phyloP scores from a whole-genome alignment of 2,113 vertebrate genomes.

The Mormyrus lacerda region DNA sequence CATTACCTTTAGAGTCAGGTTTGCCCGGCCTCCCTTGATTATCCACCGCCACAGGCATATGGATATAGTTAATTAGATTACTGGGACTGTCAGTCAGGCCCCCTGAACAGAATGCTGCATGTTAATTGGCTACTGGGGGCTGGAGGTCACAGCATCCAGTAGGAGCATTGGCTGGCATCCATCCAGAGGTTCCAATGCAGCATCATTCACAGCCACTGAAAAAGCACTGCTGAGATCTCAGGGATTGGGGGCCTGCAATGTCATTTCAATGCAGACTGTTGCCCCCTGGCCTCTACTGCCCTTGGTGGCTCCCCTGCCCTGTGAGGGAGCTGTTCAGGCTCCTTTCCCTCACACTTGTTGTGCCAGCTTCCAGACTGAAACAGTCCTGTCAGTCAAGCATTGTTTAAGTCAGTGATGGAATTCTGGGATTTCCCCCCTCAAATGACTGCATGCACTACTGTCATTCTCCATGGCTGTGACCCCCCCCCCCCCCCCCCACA shows the following conservation, averaged over 20 bases:
- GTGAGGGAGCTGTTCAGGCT: background rate
- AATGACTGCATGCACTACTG: background rate
- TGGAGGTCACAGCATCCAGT: slow-evolving; percentile 8
- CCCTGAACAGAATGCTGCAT: background rate
- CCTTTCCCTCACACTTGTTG: background rate
- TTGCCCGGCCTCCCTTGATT: background rate
- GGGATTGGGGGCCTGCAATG: background rate
- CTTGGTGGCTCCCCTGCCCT: background rate
- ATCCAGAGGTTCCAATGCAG: background rate
- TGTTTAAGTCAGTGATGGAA: background rate
- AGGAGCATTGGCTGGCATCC: background rate
- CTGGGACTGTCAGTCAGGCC: slow-evolving; percentile 18
- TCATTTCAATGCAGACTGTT: background rate
- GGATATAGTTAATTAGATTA: slow-evolving; percentile 7
- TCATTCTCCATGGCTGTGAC: background rate
- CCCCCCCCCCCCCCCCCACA: too few species aligned
- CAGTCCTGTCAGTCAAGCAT: background rate
- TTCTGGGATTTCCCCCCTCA: background rate
- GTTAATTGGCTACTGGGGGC: slow-evolving; percentile 18
- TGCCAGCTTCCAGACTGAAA: background rate
- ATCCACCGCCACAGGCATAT: background rate
- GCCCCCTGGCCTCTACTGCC: background rate
- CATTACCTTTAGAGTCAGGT: background rate
- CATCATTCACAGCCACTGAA: background rate
- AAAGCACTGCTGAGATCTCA: background rate